Base-by-base conservation (phyloP, 2,113 vertebrate species). In the Melozone crissalis region DNA sequence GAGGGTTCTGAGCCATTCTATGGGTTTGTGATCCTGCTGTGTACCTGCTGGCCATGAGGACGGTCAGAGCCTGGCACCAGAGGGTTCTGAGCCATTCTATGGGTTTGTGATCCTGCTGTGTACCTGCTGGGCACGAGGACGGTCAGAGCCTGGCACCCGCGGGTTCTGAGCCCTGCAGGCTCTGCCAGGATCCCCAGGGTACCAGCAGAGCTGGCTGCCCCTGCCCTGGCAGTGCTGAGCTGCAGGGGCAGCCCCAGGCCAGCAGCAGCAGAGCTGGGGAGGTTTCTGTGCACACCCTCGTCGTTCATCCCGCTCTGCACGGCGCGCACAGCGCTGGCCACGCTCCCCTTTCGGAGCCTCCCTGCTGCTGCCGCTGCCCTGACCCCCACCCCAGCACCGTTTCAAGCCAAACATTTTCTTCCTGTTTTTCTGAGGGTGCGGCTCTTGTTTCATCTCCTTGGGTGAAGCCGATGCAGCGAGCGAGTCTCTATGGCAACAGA, bases 401-500 rank as follows among this genome's bases (percentile, higher is more conserved):
- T 95, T 93, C 79, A 88, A 96, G 90, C 95, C 94, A 97, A 97
- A 97, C 96, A 85, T 91, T 94, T 97, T 96, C 96, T 97, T 97
- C 97, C 95, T 96, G 96, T 95, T 93, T 94, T 90, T 33, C 89
- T 9, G 77, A 95, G 95, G 28, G 41, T n/a, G 65, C 23, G 72
- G 95, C 94, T 96, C 96, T 69, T 88, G 95, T 97, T 97, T 97
- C 96, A 97, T 96, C 95, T 96, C 51, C 20, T 79, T 71, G 94
- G 96, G 96, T 86, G 94, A 89, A 94, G 93, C 65, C n/a, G 69
- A 93, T 80, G 91, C 66, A 41, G 94, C 1, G 62, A 57, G 86
- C 49, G 26, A 88, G 94, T 97, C 96, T 93, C 97, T 97, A 98
- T 98, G 97, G 98, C 95, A 97, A 98, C 97, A 84, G 96, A 94